phyloP scores from a whole-genome alignment of 2,888 invertebrate species.

The Drosophila mayaguana region DNA sequence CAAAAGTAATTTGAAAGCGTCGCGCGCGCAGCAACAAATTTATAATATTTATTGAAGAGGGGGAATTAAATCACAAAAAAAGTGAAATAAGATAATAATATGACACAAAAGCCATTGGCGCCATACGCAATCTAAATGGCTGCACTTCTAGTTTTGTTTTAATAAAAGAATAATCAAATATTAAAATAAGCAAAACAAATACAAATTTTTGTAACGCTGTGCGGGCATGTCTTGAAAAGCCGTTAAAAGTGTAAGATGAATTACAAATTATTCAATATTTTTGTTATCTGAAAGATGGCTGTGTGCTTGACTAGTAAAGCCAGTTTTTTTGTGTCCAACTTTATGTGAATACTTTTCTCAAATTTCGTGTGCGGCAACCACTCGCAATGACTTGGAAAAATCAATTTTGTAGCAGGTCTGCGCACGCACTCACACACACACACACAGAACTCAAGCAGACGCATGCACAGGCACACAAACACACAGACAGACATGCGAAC shows the following conservation, averaged over 20 bases:
- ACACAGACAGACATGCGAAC: conserved; percentile 19
- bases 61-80: conserved; percentile 29
- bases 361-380: conserved; percentile 38
- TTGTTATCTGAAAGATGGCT: conserved; percentile 4
- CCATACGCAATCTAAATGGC: conserved; percentile 53
- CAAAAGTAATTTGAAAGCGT: conserved; percentile 40
- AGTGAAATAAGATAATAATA: conserved; percentile 24
- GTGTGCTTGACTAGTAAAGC: conserved; percentile 31
- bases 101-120: conserved; percentile 50
- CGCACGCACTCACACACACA: conserved; percentile 49
- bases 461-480: conserved; percentile 3
- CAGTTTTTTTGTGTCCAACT: conserved; percentile 28
- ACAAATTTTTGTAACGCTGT: conserved; percentile 15
- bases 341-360: conserved; percentile 31
- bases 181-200: not conserved
- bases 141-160: conserved; percentile 33
- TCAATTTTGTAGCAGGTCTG: conserved; percentile 74
- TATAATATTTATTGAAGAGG: conserved; percentile 34
- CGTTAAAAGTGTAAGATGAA: conserved; percentile 41
- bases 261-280: conserved; percentile 13
- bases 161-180: conserved; percentile 26
- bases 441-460: not conserved
- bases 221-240: conserved; percentile 29
- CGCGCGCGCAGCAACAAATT: conserved; percentile 58
- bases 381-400: conserved; percentile 71